Percentiles rank a stretch among this genome's conserved stretches.
phyloP scores from a whole-genome alignment of 2,888 invertebrate genomes.

The Hirtodrosophila duncani region DNA sequence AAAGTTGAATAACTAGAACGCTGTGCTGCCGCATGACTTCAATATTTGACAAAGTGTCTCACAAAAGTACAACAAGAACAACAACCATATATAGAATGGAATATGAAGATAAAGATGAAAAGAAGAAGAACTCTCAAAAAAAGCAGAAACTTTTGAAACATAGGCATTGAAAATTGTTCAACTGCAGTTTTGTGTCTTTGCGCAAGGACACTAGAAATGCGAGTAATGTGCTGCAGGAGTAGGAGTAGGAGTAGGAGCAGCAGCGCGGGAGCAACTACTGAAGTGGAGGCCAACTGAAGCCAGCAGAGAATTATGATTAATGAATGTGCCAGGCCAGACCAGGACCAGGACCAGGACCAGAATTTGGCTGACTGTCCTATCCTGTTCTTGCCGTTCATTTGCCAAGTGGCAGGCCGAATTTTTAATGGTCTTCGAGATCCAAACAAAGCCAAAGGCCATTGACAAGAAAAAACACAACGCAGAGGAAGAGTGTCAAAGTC shows the following conservation, averaged over 20 bases:
- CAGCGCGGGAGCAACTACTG: constrained; percentile 24
- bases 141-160: constrained; percentile 40
- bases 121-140: constrained; percentile 37
- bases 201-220: constrained; percentile 46
- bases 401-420: constrained; percentile 59
- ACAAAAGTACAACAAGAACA: constrained; percentile 3
- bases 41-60: constrained; percentile 46
- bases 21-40: constrained; percentile 46
- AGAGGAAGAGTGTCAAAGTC: constrained; percentile 11
- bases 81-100: constrained; percentile 1
- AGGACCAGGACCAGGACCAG: too few relatives aligned
- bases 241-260: too few relatives aligned
- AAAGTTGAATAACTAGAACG: constrained; percentile 50
- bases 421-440: constrained; percentile 54
- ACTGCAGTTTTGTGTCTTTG: constrained; percentile 51
- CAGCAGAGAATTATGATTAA: constrained; percentile 65
- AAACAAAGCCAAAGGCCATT: constrained; percentile 59
- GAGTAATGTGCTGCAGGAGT: constrained; percentile 47
- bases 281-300: constrained; percentile 32
- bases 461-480: constrained; percentile 36
- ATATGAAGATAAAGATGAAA: constrained; percentile 13
- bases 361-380: constrained; percentile 27
- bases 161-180: constrained; percentile 59
- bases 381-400: constrained; percentile 3
- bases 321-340: constrained; percentile 49